A percentile compares a stretch with the other conserved stretches of the same genome.
Conservation (phyloP, 2,797 vertebrate genomes). For the Lagothrix lagotricha region DNA sequence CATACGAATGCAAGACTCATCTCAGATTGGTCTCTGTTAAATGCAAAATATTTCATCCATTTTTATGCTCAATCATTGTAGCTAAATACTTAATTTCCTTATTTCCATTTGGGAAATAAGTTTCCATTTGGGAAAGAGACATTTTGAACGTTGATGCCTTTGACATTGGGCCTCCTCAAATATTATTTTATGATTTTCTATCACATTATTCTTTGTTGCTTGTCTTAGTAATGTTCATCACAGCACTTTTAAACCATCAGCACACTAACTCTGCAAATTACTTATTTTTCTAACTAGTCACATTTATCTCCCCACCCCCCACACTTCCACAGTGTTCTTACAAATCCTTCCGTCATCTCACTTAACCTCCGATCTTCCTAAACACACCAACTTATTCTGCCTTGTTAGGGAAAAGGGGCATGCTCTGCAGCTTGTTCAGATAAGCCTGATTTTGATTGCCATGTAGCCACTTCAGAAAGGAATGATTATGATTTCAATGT, state of each 20-base stretch:
- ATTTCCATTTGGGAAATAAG: slow-evolving; percentile 22
- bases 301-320: background rate
- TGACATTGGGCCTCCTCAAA: slow-evolving; percentile 23
- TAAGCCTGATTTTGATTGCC: background rate
- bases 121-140: slow-evolving; percentile 45
- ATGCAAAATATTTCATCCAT: slow-evolving; percentile 47
- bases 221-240: slow-evolving; percentile 44
- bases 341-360: background rate
- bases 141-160: slow-evolving; percentile 7
- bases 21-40: slow-evolving; percentile 46
- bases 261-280: background rate
- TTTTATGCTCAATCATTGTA: slow-evolving; percentile 56
- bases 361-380: background rate
- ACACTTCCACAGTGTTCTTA: background rate
- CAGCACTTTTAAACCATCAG: background rate
- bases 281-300: slow-evolving; percentile 32
- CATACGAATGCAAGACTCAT: slow-evolving; percentile 56
- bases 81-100: slow-evolving; percentile 65
- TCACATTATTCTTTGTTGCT: slow-evolving; percentile 13
- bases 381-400: background rate
- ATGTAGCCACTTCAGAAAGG: background rate
- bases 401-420: background rate
- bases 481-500: slow-evolving; percentile 6
- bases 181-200: slow-evolving; percentile 15
- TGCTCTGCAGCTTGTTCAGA: slow-evolving; percentile 1